Conservation (phyloP, 2,888 invertebrate species). For the Stramonita haemastoma region DNA sequence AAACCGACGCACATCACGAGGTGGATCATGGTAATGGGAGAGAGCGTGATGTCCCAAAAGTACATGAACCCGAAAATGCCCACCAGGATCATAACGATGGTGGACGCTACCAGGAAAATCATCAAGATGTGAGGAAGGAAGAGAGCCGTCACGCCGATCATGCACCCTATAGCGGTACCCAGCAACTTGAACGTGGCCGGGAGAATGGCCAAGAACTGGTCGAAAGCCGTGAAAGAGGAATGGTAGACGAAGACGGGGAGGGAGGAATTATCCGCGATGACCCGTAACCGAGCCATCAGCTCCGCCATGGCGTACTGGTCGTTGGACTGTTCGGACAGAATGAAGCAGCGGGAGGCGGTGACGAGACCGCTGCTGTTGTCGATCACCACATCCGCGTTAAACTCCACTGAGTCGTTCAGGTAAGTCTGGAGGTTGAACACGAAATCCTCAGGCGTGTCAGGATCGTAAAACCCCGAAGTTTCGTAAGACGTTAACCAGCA, state of each 20-base stretch:
- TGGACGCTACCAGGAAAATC: constrained; percentile 59
- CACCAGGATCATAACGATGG: constrained; percentile 64
- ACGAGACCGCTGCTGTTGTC: constrained; percentile 77
- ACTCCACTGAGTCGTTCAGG: constrained; percentile 40
- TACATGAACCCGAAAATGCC: constrained; percentile 69
- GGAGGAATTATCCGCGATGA: constrained; percentile 55
- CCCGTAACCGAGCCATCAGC: constrained; percentile 62
- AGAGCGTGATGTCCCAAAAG: constrained; percentile 63
- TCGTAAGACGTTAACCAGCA: constrained; percentile 48
- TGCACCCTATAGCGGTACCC: constrained; percentile 63
- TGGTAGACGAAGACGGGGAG: constrained; percentile 60
- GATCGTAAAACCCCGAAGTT: constrained; percentile 39
- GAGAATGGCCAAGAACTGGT: constrained; percentile 66
- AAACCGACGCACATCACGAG: constrained; percentile 71
- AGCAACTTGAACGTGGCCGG: constrained; percentile 67
- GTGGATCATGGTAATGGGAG: constrained; percentile 71
- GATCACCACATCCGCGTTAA: constrained; percentile 50
- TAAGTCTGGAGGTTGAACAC: constrained; percentile 37
- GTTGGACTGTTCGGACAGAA: constrained; percentile 83
- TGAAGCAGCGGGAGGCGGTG: constrained; percentile 82
- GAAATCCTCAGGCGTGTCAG: constrained; percentile 39
- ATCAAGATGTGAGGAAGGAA: constrained; percentile 69
- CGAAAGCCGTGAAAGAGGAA: constrained; percentile 64
- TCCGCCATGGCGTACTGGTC: constrained; percentile 81
- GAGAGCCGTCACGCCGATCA: constrained; percentile 66